Evolutionary conservation across 2,113 vertebrate species (phyloP), one percentile per base, ranked within the genome.

Genomic region (Mus pahari): DNA sequence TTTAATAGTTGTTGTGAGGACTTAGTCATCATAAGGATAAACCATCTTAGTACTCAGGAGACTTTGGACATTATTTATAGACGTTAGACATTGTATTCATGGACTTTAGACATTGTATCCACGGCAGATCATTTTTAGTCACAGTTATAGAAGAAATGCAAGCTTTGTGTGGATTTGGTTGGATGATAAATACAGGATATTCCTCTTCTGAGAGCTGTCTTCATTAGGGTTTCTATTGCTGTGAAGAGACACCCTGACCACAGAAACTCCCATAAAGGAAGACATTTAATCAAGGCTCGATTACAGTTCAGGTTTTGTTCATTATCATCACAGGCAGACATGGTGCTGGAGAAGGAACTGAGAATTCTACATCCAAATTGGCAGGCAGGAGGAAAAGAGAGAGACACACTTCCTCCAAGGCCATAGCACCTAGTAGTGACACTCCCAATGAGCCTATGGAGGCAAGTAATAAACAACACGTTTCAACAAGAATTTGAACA

Each of bases 11-110:
- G 7, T 66, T 87, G 33, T 70, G 58, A 86, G 50, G 14, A 88
- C 86, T 94, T 60, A 84, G 55, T 86, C 94, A 70, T 55, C 77
- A 70, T 28, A 82, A 73, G 64, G 53, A 2, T 83, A 87, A 88
- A 53, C 9, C 31, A 53, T 8, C 16, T 53, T 64, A 66, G 28
- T 78, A 53, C 36, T 70, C 28, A 36, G 10, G 71, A 78, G 58
- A 50, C 20, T 50, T 91, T 86, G 91, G 73, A 68, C 42, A 48
- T 60, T 50, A 33, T 39, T 66, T 26, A 2, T 77, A 83, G 36
- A 39, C 79, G 58, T 55, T 4, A 16, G n/a, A 83, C n/a, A 42
- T 17, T 50, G 33, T 28, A 16, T 20, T 83, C 81, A 13, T 77
- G 62, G 36, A 26, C 53, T 82, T 55, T 2, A 17, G n/a, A 62